Conservation (phyloP, 2,888 invertebrate genomes). For the Cephalotes varians region DNA sequence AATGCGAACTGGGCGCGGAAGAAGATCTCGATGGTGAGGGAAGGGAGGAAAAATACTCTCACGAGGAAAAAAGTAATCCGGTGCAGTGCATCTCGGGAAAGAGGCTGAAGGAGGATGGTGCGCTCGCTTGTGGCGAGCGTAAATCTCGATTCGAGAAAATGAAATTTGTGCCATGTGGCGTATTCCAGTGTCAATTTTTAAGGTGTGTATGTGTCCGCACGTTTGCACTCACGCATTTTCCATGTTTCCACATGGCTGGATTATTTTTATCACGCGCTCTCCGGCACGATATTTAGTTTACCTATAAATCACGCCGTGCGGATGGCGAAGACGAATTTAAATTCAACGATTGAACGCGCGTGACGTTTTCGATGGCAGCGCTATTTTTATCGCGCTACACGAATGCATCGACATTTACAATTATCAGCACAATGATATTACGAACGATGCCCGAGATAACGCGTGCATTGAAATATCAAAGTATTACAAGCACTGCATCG, state of each 20-base stretch:
- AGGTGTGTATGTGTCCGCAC: background rate
- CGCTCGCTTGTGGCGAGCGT: slow-evolving; percentile 55
- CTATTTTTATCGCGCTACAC: slow-evolving; percentile 28
- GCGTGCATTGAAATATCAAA: slow-evolving; percentile 1
- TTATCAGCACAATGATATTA: slow-evolving; percentile 4
- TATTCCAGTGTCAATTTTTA: slow-evolving; percentile 49
- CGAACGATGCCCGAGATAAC: slow-evolving; percentile 17
- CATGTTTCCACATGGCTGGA: slow-evolving; percentile 33
- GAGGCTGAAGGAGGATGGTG: slow-evolving; percentile 13
- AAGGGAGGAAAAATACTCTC: slow-evolving; percentile 59
- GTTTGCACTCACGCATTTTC: slow-evolving; percentile 18
- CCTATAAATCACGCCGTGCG: slow-evolving; percentile 27
- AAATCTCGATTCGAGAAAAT: slow-evolving; percentile 58
- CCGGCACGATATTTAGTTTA: slow-evolving; percentile 47
- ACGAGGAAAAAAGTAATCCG: slow-evolving; percentile 60
- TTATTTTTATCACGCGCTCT: slow-evolving; percentile 44
- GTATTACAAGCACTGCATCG: background rate
- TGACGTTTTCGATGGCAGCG: slow-evolving; percentile 38
- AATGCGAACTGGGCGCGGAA: slow-evolving; percentile 11
- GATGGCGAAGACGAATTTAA: slow-evolving; percentile 48
- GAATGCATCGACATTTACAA: slow-evolving; percentile 20
- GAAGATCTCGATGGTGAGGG: slow-evolving; percentile 2
- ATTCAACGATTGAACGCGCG: slow-evolving; percentile 36
- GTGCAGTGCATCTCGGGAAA: slow-evolving; percentile 57
- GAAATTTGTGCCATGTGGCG: slow-evolving; percentile 52